Evolutionary conservation across 2,113 vertebrate genomes (phyloP).

Genomic region (Cairina moschata): DNA sequence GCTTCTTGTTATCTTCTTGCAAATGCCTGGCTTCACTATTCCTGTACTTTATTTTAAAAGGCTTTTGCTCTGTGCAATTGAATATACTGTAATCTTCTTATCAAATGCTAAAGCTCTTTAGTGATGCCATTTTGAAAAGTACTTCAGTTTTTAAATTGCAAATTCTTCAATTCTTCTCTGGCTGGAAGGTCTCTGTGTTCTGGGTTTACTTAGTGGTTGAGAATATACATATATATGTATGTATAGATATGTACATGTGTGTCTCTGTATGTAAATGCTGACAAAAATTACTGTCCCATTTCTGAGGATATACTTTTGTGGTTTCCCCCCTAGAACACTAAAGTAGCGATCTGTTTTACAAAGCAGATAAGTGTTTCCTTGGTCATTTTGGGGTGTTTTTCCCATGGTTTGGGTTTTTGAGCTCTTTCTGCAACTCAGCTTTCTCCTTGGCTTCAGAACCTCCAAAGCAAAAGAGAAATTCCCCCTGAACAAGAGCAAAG

Average conservation of each 20-base stretch:
- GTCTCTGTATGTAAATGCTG: not conserved
- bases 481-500: not conserved
- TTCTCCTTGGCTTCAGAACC: not conserved
- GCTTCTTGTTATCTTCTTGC: conserved; percentile 44
- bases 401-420: not conserved
- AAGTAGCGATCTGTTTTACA: not conserved
- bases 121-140: conserved; percentile 61
- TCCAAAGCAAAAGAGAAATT: not conserved
- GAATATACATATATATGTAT: not conserved
- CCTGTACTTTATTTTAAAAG: conserved; percentile 61
- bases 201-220: not conserved
- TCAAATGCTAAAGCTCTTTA: conserved; percentile 64
- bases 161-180: conserved; percentile 44
- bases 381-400: not conserved
- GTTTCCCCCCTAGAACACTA: not conserved
- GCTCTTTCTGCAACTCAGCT: not conserved
- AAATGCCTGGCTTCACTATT: conserved; percentile 22
- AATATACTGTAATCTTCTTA: conserved; percentile 69
- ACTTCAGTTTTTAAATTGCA: conserved; percentile 60
- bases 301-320: not conserved
- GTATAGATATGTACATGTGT: fast-evolving
- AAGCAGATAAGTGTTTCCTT: not conserved
- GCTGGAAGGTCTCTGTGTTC: conserved; percentile 18
- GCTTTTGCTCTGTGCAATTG: conserved; percentile 54
- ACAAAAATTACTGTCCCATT: not conserved